Evolutionary conservation across 2,797 vertebrate genomes (phyloP).

Genomic region (Sebastes oblongus): DNA sequence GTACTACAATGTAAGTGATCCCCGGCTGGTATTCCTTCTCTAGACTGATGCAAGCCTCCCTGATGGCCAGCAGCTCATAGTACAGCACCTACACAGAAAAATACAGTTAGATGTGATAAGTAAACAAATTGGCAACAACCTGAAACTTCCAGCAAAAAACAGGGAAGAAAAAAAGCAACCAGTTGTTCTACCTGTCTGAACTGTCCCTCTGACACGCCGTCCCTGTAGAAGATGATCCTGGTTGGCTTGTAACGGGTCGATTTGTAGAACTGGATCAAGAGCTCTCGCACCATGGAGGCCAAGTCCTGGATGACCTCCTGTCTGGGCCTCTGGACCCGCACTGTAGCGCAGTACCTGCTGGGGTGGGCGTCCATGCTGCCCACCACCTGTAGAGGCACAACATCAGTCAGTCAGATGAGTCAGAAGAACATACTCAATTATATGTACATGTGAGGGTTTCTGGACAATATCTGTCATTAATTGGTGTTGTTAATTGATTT

Average conservation of each 20-base stretch:
- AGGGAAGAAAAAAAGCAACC: background rate
- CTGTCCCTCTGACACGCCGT: constrained; percentile 97
- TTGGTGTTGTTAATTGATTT: too few relatives aligned
- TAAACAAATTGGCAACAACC: background rate
- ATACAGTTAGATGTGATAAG: background rate
- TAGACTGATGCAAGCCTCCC: constrained; percentile 96
- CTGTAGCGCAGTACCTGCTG: constrained; percentile 96
- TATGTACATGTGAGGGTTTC: too few relatives aligned
- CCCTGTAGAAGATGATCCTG: constrained; percentile 96
- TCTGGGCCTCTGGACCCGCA: constrained; percentile 93
- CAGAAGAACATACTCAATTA: background rate
- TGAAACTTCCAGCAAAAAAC: background rate
- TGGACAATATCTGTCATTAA: rapidly evolving
- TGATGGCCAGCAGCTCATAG: constrained; percentile 95
- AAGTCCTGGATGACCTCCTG: constrained; percentile 98
- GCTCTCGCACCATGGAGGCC: constrained; percentile 96
- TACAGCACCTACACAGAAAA: constrained; percentile 88
- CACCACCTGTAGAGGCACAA: constrained; percentile 85
- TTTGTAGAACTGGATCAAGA: constrained; percentile 99
- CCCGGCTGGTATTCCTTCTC: constrained; percentile 98
- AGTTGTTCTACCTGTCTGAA: constrained; percentile 88
- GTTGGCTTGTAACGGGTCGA: constrained; percentile 98
- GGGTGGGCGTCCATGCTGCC: constrained; percentile 99
- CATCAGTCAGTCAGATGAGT: background rate
- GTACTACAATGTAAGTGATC: constrained; percentile 97